Conservation (phyloP, 2,113 vertebrate genomes). For the Neopipo cinnamomea region DNA sequence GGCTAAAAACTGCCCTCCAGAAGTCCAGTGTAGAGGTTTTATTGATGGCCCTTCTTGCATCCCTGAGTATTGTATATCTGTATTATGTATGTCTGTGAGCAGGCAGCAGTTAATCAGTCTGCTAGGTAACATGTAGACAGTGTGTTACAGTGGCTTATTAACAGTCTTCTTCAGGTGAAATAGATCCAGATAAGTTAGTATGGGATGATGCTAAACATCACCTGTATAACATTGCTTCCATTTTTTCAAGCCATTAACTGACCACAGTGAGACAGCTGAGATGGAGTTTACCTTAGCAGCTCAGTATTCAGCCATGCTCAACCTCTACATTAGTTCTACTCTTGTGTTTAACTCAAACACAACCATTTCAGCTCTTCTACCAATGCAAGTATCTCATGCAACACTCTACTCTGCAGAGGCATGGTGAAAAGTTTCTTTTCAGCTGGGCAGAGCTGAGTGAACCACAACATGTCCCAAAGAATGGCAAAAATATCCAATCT, state of each 20-base stretch:
- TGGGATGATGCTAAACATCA: background rate
- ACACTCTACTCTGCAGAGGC: background rate
- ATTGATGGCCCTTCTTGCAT: too few relatives aligned
- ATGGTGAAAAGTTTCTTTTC: background rate
- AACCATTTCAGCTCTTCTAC: background rate
- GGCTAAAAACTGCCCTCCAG: too few relatives aligned
- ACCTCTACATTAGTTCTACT: background rate
- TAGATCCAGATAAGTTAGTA: background rate
- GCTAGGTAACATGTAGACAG: background rate
- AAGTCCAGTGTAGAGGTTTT: too few relatives aligned
- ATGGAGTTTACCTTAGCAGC: background rate
- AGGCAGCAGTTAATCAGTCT: background rate
- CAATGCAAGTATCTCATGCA: background rate
- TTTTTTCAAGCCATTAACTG: background rate
- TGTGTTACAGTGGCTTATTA: background rate
- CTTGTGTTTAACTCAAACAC: background rate
- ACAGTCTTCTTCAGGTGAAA: background rate
- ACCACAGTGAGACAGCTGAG: background rate
- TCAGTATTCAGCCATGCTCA: background rate
- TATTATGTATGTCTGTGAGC: background rate
- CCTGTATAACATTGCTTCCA: background rate
- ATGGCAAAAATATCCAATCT: background rate
- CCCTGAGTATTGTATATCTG: too few relatives aligned
- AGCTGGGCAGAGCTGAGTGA: background rate
- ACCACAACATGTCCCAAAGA: background rate